Percentiles rank a stretch among this genome's conserved stretches.
Evolutionary conservation across 2,888 invertebrate species (phyloP).

Genomic region (Drosophila putrida): DNA sequence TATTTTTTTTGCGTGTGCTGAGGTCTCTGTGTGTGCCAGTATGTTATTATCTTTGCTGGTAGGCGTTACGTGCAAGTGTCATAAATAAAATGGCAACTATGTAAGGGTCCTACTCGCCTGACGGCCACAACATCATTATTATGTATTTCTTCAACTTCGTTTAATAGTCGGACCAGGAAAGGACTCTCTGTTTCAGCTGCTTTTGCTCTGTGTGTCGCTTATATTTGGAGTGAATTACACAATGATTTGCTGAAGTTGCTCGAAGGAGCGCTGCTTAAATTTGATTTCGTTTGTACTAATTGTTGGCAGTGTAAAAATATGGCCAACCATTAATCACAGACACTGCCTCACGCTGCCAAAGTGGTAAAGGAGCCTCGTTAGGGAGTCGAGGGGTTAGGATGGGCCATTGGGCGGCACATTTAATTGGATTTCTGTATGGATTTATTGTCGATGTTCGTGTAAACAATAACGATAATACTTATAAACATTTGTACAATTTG

Average conservation of each 20-base stretch:
- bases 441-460: conserved; percentile 65
- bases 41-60: conserved; percentile 73
- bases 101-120: conserved; percentile 28
- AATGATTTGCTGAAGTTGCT: conserved; percentile 48
- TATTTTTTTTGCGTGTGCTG: conserved; percentile 58
- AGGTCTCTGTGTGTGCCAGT: conserved; percentile 27
- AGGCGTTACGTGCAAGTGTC: conserved; percentile 77
- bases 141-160: conserved; percentile 48
- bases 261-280: conserved; percentile 58
- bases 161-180: conserved; percentile 17
- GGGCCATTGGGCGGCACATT: conserved; percentile 14
- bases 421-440: conserved; percentile 57
- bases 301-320: conserved; percentile 70
- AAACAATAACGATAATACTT: conserved; percentile 69
- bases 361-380: not conserved
- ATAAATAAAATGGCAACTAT: conserved; percentile 78
- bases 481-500: conserved; percentile 57
- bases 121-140: conserved; percentile 73
- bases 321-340: conserved; percentile 69
- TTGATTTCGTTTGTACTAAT: conserved; percentile 76
- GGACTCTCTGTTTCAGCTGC: not conserved
- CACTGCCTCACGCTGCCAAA: conserved; percentile 36
- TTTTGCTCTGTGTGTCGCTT: conserved; percentile 25
- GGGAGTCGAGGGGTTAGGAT: not conserved
- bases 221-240: conserved; percentile 43